A percentile compares a stretch with the other conserved stretches of the same genome.
Evolutionary conservation across 2,797 vertebrate genomes (phyloP).

Genomic region (Siniperca undulata): DNA sequence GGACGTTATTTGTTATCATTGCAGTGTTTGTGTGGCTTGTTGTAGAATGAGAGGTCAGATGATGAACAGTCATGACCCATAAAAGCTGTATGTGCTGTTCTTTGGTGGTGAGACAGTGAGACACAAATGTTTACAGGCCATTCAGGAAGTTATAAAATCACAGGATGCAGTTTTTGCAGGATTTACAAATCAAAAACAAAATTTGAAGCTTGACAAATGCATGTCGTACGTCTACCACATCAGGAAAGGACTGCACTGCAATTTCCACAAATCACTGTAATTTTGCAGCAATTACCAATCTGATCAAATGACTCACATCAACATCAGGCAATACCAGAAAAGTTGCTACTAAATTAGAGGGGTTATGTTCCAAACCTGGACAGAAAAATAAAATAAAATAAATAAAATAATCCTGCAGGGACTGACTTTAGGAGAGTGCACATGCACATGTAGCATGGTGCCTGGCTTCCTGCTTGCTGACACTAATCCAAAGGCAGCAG

Average conservation of each 20-base stretch:
- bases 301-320: conserved; percentile 37
- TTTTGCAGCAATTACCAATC: conserved; percentile 30
- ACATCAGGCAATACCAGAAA: conserved; percentile 14
- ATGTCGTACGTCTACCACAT: background rate
- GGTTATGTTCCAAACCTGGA: conserved; percentile 17
- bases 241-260: background rate
- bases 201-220: background rate
- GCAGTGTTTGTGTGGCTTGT: background rate
- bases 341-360: background rate
- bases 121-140: conserved; percentile 8
- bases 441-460: conserved; percentile 62
- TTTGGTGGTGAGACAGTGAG: background rate
- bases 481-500: conserved; percentile 84
- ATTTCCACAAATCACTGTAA: conserved; percentile 28
- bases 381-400: conserved; percentile 29
- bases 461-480: conserved; percentile 80
- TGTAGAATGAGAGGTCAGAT: conserved; percentile 8
- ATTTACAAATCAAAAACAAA: background rate
- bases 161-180: conserved; percentile 1
- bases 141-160: conserved; percentile 25
- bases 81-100: conserved; percentile 13
- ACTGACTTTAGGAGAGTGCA: conserved; percentile 58
- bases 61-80: conserved; percentile 22
- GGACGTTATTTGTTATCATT: conserved; percentile 18
- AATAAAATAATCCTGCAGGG: conserved; percentile 41